Evolutionary conservation across 2,797 vertebrate genomes (phyloP), one percentile per base, ranked within the genome.

Genomic region (Urosaurus nigricauda): DNA sequence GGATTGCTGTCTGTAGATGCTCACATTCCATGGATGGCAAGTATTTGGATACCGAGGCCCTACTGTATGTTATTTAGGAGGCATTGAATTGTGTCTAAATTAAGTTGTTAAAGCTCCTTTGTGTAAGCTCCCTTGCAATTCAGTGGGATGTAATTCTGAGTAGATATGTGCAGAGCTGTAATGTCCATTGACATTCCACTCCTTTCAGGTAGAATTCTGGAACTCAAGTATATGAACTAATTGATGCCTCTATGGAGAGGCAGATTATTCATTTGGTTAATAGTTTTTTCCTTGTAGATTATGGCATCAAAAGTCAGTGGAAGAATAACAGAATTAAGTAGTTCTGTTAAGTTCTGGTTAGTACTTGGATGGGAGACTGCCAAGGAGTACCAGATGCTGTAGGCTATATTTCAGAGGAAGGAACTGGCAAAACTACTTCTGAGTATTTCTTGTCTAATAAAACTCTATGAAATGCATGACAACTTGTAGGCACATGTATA

Each of bases 51-150:
- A 47, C 47, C 47, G 7, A 47, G 47, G 47, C 47, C 7, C 47
- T 7, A 47, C 47, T 47, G 47, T 47, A 4, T 47, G 47, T 95
- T 68, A 86, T 85, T 92, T 92, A 80, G 79, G 60, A 79, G 43
- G 89, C 82, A 89, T 11, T 90, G 89, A 86, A 71, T 79, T 91
- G 75, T 93, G 70, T 78, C 82, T 86, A 90, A 75, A 51, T 43
- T n/a, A 19, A 79, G 32, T 21, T 19, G 4, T 58, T 85, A 19
- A 16, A 19, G 24, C 13, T 35, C 14, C 35, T 73, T 14, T 5
- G 37, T 35, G 35, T 73, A 73, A 73, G 6, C 75, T 4, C 12
- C 24, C 13, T 29, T 13, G 21, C 21, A 78, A 24, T 37, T 37
- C 35, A 37, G 35, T 73, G 35, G 7, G 4, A 73, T 73, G 1